Evolutionary conservation across 2,797 vertebrate genomes (phyloP), one percentile per base, ranked within the genome.

Genomic region (Presbytis comata): DNA sequence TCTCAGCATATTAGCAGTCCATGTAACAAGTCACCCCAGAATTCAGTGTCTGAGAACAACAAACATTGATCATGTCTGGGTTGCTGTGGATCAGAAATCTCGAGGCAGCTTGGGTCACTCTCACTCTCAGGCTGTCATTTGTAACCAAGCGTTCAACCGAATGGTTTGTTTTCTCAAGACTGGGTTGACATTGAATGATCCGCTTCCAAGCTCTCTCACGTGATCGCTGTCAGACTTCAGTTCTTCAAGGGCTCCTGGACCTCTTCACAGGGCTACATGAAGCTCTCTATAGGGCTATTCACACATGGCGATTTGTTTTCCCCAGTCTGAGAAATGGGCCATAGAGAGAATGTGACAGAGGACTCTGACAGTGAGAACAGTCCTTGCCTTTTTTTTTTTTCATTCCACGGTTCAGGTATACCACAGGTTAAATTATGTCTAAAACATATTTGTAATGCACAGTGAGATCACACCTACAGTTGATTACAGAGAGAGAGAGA

Each of bases 211-310:
- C 2, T 64, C 39, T 33, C 1, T 81, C 21, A 36, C 26, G 8
- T 16, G 36, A 2, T 19, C n/a, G 1, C 21, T 28, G 0, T 39
- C 19, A 39, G 36, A 1, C 4, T 46, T 50, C 17, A 30, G 12
- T 11, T 79, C 2, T 3, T 53, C 8, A 22, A 24, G 19, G 28
- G 11, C 17, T 53, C 41, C 36, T 9, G 26, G 1, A 53, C 30
- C 10, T 14, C 4, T 4, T 41, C 9, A 13, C 33, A 24, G n/a
- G 79, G 67, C 21, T 39, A n/a, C 0, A 0, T 9, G 30, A 30
- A 6, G 17, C 2, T 21, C 6, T 76, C 44, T 2, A 30, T 7
- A 41, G 28, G 17, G 6, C 7, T 76, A 0, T 36, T 89, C 14
- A 70, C 26, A 55, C 6, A 13, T 39, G 28, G 30, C 3, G 13